Evolutionary conservation across 2,888 invertebrate species (phyloP).

Genomic region (Syrista parreyssii): DNA sequence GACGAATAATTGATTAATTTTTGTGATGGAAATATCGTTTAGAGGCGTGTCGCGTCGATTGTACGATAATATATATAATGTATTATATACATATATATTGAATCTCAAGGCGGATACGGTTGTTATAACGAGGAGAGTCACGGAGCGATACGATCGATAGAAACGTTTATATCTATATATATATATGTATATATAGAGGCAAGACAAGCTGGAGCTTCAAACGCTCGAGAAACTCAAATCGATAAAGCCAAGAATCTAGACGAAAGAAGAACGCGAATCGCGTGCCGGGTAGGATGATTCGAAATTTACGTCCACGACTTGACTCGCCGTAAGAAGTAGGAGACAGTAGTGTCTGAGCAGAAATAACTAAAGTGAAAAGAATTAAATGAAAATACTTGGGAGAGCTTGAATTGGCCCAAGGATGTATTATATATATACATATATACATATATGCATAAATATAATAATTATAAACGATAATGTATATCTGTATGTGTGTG

Average conservation of each 20-base stretch:
- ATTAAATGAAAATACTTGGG: not conserved
- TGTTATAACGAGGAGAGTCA: not conserved
- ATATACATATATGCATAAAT: not conserved
- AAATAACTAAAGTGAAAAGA: not conserved
- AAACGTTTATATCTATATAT: not conserved
- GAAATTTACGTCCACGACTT: not conserved
- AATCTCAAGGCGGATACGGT: not conserved
- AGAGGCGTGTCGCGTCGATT: not conserved
- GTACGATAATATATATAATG: not conserved
- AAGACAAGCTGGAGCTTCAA: not conserved
- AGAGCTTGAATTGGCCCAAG: not conserved
- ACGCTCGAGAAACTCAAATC: not conserved
- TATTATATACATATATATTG: not conserved
- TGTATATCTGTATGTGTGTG: not conserved
- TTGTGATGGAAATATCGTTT: not conserved
- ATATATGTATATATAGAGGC: constrained; percentile 2
- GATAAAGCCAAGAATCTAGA: not conserved
- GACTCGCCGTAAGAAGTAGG: not conserved
- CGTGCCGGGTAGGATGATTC: not conserved
- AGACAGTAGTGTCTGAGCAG: not conserved
- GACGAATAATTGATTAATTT: not conserved
- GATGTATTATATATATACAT: not conserved
- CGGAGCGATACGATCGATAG: not conserved
- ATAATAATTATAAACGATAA: not conserved
- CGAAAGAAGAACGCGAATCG: not conserved